Evolutionary conservation across 1,140 invertebrate species (phyloP), one percentile per base, ranked within the genome.

Genomic region (Drosophila kanapiae): DNA sequence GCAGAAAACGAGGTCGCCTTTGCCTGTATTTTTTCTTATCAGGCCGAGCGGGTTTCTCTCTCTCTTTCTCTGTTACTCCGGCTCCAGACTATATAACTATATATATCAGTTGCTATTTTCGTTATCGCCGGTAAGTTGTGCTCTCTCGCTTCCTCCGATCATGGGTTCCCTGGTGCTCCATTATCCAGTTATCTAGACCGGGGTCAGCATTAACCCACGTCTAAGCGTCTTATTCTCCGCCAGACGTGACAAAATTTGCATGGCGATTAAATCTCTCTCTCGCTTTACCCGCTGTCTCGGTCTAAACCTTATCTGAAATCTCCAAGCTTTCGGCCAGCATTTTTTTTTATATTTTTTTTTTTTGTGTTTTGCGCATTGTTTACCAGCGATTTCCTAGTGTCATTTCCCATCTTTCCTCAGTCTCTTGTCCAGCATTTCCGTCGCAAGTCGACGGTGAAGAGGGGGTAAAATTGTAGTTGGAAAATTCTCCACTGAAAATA

Each of bases 301-400:
- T 74, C 42, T 37, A 18, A 16, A 31, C 42, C 49, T 77, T 77
- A 76, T 77, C 75, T 57, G 11, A 65, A 67, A 76, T 75, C 57
- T 75, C 40, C 31, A 49, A 54, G 71, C 49, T 63, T 75, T 75
- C 29, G 71, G 71, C 40, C 49, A 75, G 49, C 49, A 75, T 54
- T 72, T 75, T 68, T 40, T 59, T 23, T 35, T 65, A 33, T 33
- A 31, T 31, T 3, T 51, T 61, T 72, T 43, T 40, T 59, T 59
- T 18, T 43, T 57, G 49, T 65, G 43, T 57, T 71, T 75, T 76
- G 70, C 80, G 70, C 78, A 72, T 90, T 81, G 86, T 85, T 90
- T 90, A 88, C 85, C 80, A 90, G 85, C 85, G 81, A 88, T 88
- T 88, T 88, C 85, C 85, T 91, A 88, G 85, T 88, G 85, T 85